These are phyloP conservation scores for Orchesella flavescens DNA, from an alignment of 2,888 invertebrate species.

Conservation along the genomic window DNA sequence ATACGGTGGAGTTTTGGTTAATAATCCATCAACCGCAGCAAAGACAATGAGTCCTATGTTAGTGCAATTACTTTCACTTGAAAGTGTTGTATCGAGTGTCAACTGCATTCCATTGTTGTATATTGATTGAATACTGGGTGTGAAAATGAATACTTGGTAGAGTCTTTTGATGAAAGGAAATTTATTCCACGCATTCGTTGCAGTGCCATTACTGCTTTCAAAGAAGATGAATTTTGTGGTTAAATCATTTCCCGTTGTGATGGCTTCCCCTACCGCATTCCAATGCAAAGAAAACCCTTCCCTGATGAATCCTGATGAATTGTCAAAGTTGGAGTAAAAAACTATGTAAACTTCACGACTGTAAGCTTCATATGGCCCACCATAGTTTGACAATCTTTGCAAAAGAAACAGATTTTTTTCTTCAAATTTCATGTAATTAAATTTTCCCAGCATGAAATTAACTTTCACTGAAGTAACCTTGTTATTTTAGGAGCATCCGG, in stretches of 20 bases:
- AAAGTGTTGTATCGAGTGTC: constrained; percentile 22
- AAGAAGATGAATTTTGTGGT: constrained; percentile 32
- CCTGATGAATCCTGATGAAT: neutral
- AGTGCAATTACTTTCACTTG: too few relatives aligned
- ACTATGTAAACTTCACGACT: constrained; percentile 41
- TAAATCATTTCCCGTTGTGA: constrained; percentile 27
- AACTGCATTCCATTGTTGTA: constrained; percentile 40
- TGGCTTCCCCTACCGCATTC: neutral
- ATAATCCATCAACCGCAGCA: too few relatives aligned
- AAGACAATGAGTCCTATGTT: too few relatives aligned
- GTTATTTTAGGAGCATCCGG: neutral
- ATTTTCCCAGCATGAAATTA: too few relatives aligned
- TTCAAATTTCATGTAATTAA: too few relatives aligned
- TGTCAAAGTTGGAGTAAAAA: constrained; percentile 47
- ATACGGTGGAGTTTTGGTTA: too few relatives aligned
- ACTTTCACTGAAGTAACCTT: neutral
- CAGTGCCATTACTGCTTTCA: constrained; percentile 1
- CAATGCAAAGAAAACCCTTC: constrained; percentile 35
- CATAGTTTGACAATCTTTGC: constrained; percentile 20
- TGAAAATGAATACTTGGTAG: constrained; percentile 44
- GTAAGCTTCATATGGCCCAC: constrained; percentile 31
- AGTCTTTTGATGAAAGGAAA: neutral
- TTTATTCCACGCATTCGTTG: neutral
- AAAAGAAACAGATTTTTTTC: too few relatives aligned
- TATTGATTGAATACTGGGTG: constrained; percentile 1